Conservation (phyloP, 1,140 invertebrate genomes). For the Drosophila oshimai region DNA sequence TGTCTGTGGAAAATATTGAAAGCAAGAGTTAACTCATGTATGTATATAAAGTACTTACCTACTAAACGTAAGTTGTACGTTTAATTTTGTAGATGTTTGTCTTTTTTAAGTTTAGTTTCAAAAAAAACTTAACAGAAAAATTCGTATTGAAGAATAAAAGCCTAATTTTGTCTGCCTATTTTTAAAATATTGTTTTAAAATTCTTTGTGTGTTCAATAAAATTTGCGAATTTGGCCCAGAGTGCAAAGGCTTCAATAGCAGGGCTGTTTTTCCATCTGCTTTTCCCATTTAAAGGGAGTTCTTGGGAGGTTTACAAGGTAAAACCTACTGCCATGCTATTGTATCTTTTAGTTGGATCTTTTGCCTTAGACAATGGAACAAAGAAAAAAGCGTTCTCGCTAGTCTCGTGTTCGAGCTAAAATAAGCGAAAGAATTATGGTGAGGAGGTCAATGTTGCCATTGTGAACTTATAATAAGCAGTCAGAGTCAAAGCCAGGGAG, state of each 20-base stretch:
- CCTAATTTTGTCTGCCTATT: no score
- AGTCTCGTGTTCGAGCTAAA: constrained; percentile 16
- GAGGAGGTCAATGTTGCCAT: constrained; percentile 74
- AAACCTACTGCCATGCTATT: constrained; percentile 72
- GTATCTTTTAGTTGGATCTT: constrained; percentile 69
- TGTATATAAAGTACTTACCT: no score
- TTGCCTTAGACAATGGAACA: constrained; percentile 70
- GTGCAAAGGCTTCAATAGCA: constrained; percentile 11
- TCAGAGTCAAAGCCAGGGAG: constrained; percentile 18
- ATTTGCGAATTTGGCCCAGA: constrained; percentile 39
- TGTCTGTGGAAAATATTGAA: no score
- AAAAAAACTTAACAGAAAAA: no score
- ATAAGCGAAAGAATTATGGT: constrained; percentile 55
- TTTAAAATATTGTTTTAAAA: no score
- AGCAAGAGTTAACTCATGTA: no score
- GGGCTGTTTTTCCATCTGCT: neutral
- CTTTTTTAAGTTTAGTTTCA: no score
- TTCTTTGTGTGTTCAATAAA: no score
- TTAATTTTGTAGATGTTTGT: no score
- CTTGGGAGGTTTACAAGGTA: constrained; percentile 72
- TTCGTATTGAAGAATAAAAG: no score
- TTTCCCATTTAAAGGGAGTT: neutral
- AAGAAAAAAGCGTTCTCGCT: constrained; percentile 57
- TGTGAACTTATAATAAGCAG: constrained; percentile 77
- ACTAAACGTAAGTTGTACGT: no score